These are phyloP conservation scores for Phthorimaea operculella DNA, from an alignment of 1,140 invertebrate species.

Conservation along the genomic window DNA sequence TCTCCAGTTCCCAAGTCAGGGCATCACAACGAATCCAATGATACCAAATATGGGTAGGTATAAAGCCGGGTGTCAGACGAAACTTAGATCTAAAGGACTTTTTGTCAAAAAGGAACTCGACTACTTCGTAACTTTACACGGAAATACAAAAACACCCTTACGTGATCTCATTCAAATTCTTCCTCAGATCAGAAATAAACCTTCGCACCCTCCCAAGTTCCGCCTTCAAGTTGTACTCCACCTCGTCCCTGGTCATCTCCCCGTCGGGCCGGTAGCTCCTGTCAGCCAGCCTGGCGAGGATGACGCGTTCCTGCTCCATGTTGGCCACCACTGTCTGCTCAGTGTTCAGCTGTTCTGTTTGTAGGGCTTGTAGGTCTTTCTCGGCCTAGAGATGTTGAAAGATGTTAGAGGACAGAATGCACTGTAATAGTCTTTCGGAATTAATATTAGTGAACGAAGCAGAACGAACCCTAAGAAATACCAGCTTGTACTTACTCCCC, in stretches of 20 bases:
- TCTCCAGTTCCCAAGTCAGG: too few species aligned
- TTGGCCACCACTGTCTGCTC: slow-evolving; percentile 38
- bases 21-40: too few species aligned
- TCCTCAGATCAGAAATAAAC: slow-evolving; percentile 32
- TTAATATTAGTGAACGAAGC: too few species aligned
- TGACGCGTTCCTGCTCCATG: slow-evolving; percentile 36
- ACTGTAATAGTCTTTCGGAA: too few species aligned
- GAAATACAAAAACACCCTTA: slow-evolving; percentile 15
- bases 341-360: slow-evolving; percentile 31
- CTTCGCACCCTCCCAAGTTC: slow-evolving; percentile 34
- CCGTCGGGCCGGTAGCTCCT: slow-evolving; percentile 26
- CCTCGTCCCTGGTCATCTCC: slow-evolving; percentile 40
- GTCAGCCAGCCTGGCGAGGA: slow-evolving; percentile 32
- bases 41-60: too few species aligned
- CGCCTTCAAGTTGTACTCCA: slow-evolving; percentile 32
- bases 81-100: too few species aligned
- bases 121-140: too few species aligned
- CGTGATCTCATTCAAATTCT: slow-evolving; percentile 38
- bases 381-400: slow-evolving; percentile 24
- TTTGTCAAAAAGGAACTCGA: too few species aligned
- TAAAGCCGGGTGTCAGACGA: too few species aligned
- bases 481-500: too few species aligned
- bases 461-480: too few species aligned
- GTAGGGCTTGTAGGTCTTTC: slow-evolving; percentile 31
- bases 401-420: not conserved